These are phyloP conservation scores for Campoletis sonorensis DNA, from an alignment of 1,140 invertebrate genomes.

Conservation along the genomic window DNA sequence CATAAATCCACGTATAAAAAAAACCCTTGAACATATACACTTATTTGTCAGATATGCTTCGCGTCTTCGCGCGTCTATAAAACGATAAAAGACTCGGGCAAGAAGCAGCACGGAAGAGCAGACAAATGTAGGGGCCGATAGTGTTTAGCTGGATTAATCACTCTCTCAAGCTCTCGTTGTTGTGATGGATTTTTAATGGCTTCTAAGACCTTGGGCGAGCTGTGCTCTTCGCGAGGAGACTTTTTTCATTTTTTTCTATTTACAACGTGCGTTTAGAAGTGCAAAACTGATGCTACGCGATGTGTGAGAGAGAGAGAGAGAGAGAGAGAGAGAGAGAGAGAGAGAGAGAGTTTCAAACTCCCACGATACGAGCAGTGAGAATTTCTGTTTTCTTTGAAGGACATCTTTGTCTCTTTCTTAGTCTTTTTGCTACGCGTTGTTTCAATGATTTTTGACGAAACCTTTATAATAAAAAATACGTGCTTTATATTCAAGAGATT, in stretches of 20 bases:
- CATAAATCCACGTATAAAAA: background rate
- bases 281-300: constrained; percentile 4
- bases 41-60: background rate
- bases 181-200: constrained; percentile 53
- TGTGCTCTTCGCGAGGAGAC: constrained; percentile 7
- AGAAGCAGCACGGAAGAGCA: background rate
- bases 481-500: background rate
- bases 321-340: too few species aligned
- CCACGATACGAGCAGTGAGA: constrained; percentile 35
- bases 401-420: background rate
- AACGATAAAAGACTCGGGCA: background rate
- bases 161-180: constrained; percentile 46
- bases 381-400: constrained; percentile 1
- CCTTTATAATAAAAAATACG: background rate
- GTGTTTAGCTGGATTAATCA: constrained; percentile 45
- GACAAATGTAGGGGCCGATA: background rate
- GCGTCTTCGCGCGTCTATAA: background rate
- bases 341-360: background rate
- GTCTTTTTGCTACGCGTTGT: background rate
- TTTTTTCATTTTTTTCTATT: constrained; percentile 36
- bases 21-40: background rate
- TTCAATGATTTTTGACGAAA: background rate
- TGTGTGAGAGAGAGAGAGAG: background rate
- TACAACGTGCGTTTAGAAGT: background rate
- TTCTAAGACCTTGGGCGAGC: constrained; percentile 39